These are phyloP conservation scores for Netelia fuscicornis DNA, from an alignment of 2,888 invertebrate species.

Conservation along the genomic window DNA sequence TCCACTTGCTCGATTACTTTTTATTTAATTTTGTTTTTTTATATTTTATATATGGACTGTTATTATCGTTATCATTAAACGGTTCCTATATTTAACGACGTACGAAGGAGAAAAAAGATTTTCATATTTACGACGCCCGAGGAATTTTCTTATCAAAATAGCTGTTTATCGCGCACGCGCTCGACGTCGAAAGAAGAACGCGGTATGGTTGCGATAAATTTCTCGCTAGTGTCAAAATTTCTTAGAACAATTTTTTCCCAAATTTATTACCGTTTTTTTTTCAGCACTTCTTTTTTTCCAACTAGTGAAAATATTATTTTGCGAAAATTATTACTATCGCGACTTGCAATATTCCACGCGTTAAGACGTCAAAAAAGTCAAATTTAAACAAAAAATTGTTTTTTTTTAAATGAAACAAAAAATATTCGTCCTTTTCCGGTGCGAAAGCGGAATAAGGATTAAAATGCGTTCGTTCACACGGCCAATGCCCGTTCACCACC, in stretches of 20 bases:
- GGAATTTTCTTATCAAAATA: slow-evolving; percentile 66
- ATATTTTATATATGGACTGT: too few species aligned
- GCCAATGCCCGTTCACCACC: neutral
- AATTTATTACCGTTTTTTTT: neutral
- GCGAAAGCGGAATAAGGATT: slow-evolving; percentile 30
- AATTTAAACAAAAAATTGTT: too few species aligned
- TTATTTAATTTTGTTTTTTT: too few species aligned
- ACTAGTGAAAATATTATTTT: too few species aligned
- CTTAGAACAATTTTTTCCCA: neutral
- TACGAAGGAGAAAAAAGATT: neutral
- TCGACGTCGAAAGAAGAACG: neutral
- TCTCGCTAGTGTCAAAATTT: slow-evolving; percentile 16
- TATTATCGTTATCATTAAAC: too few species aligned
- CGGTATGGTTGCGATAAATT: slow-evolving; percentile 55
- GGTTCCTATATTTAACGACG: too few species aligned
- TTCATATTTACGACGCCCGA: slow-evolving; percentile 55
- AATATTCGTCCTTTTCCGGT: slow-evolving; percentile 37
- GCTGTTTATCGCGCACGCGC: slow-evolving; percentile 17
- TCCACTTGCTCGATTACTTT: too few species aligned
- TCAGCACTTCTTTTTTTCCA: too few species aligned
- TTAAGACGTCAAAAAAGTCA: too few species aligned
- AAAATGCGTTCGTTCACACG: slow-evolving; percentile 56
- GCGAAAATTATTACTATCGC: too few species aligned
- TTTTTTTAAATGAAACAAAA: neutral
- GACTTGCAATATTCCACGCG: too few species aligned